These are phyloP conservation scores for Synergus itoensis DNA, from an alignment of 2,888 invertebrate species.

Conservation along the genomic window DNA sequence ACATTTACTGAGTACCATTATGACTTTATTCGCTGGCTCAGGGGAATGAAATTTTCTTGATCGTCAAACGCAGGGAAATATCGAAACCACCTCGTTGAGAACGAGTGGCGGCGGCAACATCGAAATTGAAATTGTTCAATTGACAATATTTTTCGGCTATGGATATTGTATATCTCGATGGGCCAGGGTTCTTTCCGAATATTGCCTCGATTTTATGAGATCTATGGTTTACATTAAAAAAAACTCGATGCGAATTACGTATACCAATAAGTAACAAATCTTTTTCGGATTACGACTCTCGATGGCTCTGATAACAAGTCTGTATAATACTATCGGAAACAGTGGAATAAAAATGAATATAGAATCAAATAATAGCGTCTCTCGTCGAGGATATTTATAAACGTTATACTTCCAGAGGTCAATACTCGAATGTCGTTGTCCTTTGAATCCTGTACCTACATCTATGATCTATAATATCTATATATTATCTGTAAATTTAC, in stretches of 20 bases:
- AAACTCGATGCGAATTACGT: not conserved
- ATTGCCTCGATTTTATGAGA: slow-evolving; percentile 47
- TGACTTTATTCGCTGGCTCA: not conserved
- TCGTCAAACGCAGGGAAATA: not conserved
- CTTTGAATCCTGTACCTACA: not conserved
- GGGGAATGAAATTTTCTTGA: slow-evolving; percentile 18
- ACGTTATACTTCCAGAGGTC: not conserved
- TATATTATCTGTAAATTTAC: too few relatives aligned
- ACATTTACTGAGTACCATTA: not conserved
- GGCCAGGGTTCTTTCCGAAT: slow-evolving; percentile 47
- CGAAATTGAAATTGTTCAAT: slow-evolving; percentile 60
- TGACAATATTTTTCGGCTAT: slow-evolving; percentile 61
- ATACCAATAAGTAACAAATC: slow-evolving; percentile 44
- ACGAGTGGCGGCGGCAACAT: slow-evolving; percentile 27
- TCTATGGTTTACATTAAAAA: slow-evolving; percentile 41
- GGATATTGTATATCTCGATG: slow-evolving; percentile 53
- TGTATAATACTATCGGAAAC: not conserved
- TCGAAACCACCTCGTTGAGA: slow-evolving; percentile 42
- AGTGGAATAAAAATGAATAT: not conserved
- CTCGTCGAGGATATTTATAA: not conserved
- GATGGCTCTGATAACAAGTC: not conserved
- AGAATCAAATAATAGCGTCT: not conserved
- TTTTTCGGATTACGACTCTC: slow-evolving; percentile 26
- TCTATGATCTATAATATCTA: too few relatives aligned
- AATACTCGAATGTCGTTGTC: not conserved